Evolutionary conservation across 2,113 vertebrate species (phyloP).

Genomic region (Holacanthus passer): DNA sequence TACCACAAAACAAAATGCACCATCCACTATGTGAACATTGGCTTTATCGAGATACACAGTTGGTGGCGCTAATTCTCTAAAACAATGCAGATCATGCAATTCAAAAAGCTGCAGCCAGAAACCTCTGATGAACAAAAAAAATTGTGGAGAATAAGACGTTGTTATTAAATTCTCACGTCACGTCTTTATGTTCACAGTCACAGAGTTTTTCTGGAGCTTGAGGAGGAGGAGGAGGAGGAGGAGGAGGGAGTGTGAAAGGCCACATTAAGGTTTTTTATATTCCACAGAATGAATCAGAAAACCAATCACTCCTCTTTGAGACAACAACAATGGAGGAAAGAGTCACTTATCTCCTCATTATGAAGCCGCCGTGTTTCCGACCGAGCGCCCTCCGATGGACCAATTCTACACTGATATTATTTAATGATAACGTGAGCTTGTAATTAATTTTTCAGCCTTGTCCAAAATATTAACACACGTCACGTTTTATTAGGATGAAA

Average conservation of each 20-base stretch:
- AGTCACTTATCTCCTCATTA: not conserved
- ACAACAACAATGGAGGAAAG: conserved; percentile 5
- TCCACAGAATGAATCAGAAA: not conserved
- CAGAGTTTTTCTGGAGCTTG: too few species aligned
- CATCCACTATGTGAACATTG: too few species aligned
- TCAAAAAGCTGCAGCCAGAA: too few species aligned
- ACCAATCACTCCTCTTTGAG: conserved; percentile 27
- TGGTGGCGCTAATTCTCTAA: too few species aligned
- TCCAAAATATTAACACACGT: not conserved
- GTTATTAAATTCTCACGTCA: too few species aligned
- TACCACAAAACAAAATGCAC: too few species aligned
- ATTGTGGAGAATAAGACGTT: too few species aligned
- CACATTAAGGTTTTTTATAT: conserved; percentile 21
- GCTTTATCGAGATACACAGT: too few species aligned
- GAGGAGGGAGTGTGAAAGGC: conserved; percentile 17
- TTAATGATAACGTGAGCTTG: not conserved
- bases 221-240: conserved; percentile 6
- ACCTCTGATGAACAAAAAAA: too few species aligned
- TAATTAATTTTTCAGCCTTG: conserved; percentile 23
- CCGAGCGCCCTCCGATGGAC: not conserved
- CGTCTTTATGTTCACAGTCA: too few species aligned
- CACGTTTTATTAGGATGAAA: conserved; percentile 26
- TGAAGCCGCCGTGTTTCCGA: not conserved
- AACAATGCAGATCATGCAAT: too few species aligned
- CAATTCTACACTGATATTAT: conserved; percentile 8